Evolutionary conservation across 2,888 invertebrate species (phyloP), one percentile per base, ranked within the genome.

Genomic region (Acanthosepion lycidas): DNA sequence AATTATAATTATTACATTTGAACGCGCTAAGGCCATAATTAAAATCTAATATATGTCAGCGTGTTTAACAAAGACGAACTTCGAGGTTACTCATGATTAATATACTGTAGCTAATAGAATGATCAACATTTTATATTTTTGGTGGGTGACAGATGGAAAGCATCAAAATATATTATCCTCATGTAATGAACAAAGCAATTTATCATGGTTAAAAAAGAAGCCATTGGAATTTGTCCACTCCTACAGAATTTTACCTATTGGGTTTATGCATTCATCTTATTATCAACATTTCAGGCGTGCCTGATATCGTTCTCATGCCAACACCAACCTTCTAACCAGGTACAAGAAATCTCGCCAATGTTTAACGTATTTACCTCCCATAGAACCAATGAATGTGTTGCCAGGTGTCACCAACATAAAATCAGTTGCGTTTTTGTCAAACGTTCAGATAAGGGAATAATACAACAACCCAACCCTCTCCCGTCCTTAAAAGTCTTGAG

Each of bases 391-490:
- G 78, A 78, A 78, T n/a, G 28, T n/a, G 12, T n/a, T n/a, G 78
- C n/a, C 78, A 78, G 78, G n/a, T 78, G 78, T 78, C 4, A 15
- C 78, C 78, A 9, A n/a, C 78, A 78, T 78, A 78, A 78, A n/a
- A n/a, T 18, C n/a, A 78, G 78, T 78, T 78, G n/a, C n/a, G n/a
- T n/a, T 78, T 78, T 78, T 78, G 78, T n/a, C 78, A n/a, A 15
- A 78, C n/a, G n/a, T 78, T 20, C n/a, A 78, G 78, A 78, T 78
- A 78, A 78, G 78, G 78, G n/a, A n/a, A 78, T 78, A n/a, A 78
- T n/a, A 78, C 78, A 78, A 78, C 78, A n/a, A n/a, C 15, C 78
- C 78, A 9, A 78, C 78, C 78, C n/a, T 78, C n/a, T n/a, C n/a
- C 78, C 78, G 15, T n/a, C 78, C 78, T n/a, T n/a, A 78, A 78